Evolutionary conservation across 2,113 vertebrate species (phyloP), one percentile per base, ranked within the genome.

Genomic region (Phasianus colchicus): DNA sequence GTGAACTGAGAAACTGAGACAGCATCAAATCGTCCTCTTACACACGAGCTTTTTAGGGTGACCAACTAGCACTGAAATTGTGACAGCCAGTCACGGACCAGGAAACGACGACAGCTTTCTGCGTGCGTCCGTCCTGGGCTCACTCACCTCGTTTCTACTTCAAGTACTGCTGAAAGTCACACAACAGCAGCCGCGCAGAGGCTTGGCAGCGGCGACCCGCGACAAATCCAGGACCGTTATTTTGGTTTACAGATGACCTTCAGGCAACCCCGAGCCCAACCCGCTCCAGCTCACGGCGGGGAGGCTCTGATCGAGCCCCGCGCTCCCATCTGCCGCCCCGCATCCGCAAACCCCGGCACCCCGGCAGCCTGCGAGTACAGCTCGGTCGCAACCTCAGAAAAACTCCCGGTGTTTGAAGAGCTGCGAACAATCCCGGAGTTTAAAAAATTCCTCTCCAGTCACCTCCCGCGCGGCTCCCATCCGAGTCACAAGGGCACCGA

Each of bases 181-280:
- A 42, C 54, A 69, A 34, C 24, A 69, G 54, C 13, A 58, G 64
- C 21, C 0, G 2, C 19, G 20, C 42, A 5, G 7, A 74, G 60
- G n/a, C 24, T 18, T 13, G 30, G 71, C 69, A 76, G 61, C 6
- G 13, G 84, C 17, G 63, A 61, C 19, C 60, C 30, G 22, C 27
- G 79, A 79, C 32, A 76, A 72, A 94, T 82, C 76, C 92, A 45
- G 50, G 48, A 75, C 75, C 85, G 85, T 94, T 92, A 94, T 88
- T 94, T 60, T 43, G 65, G 58, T 38, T 43, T 83, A 30, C 4
- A 2, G 58, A 61, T 43, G 58, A 96, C 91, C 91, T 96, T 94
- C 91, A 95, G 83, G 38, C 38, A 70, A 92, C 92, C 54, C 89
- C 8, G 24, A 71, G 80, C 52, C 67, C 13, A 78, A 69, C 36